Base-by-base conservation (phyloP, 2,888 invertebrate species). In the Apamea epomidion region DNA sequence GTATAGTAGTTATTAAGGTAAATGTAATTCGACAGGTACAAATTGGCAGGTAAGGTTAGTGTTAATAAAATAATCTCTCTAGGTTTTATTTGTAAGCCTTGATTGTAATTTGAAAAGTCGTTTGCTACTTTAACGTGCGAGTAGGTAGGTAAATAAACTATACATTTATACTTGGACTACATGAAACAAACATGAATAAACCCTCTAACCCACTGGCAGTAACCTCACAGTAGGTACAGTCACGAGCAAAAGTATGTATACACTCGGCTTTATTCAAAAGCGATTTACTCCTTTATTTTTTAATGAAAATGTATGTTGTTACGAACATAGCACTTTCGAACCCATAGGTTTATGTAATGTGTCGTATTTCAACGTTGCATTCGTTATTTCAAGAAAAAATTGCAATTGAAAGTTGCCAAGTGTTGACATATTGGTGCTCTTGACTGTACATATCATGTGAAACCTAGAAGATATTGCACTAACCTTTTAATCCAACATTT, bases 21-120 rank as follows among this genome's bases (percentile, higher is more conserved):
- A 67, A 73, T 84, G 8, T 76, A 45, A 80, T 74, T 81, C 37
- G 68, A 18, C 42, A 74, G 51, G 32, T 65, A 78, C 60, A 32
- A 73, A 77, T 76, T 84, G 48, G 54, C 29, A 69, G 32, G 54
- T 48, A 25, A 48, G 16, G 21, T 51, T 67, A n/a, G 65, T 54
- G 32, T 71, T 72, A 16, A 21, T 82, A 58, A 70, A 76, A 70
- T 54, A 82, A 76, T 48, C n/a, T 72, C 10, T n/a, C 37, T n/a
- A 70, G 29, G 5, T 25, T 58, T 76, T 67, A 29, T 32, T 42
- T 64, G 12, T 64, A 29, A 77, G 42, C 12, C 14, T 42, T 18
- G 2, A 42, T 64, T 29, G 12, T 16, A 29, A 25, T 64, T 74
- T n/a, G 14, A 75, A 62, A 62, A 29, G 16, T 21, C 29, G 10